Evolutionary conservation across 30 jellyfish, hydroid and myxozoan genomes (phyloP).

Genomic region (Rhopilema esculentum): DNA sequence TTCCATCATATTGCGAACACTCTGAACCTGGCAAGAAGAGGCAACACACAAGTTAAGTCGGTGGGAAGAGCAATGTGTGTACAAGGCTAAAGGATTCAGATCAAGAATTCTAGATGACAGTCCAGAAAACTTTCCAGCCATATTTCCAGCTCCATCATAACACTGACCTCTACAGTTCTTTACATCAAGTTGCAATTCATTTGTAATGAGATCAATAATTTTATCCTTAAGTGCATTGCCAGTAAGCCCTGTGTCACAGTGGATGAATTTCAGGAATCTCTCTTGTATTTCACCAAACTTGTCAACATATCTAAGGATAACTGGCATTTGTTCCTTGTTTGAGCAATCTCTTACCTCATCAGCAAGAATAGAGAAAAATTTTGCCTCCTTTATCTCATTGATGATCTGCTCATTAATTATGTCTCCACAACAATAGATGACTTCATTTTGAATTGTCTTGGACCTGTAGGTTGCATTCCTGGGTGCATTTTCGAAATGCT

Average conservation of each 20-base stretch:
- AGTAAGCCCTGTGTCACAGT: conserved; percentile 6
- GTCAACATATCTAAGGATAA: conserved; percentile 7
- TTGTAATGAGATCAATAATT: not conserved
- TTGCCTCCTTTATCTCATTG: not conserved
- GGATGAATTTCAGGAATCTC: conserved; percentile 8
- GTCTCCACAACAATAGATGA: conserved; percentile 31
- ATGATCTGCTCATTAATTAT: not conserved
- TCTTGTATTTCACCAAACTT: conserved; percentile 28
- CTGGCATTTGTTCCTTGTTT: conserved; percentile 47
- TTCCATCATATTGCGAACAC: not conserved
- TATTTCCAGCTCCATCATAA: too few relatives aligned
- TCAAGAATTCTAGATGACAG: too few relatives aligned
- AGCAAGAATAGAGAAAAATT: conserved; percentile 31
- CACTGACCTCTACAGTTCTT: conserved; percentile 12
- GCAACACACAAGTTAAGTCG: conserved; percentile 11
- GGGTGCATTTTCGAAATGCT: too few relatives aligned
- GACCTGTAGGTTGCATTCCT: too few relatives aligned
- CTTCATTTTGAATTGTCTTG: conserved; percentile 21
- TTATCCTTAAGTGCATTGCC: conserved; percentile 16
- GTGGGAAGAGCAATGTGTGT: too few relatives aligned
- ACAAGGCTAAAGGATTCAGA: too few relatives aligned
- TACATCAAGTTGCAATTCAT: not conserved
- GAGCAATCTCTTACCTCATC: conserved; percentile 52
- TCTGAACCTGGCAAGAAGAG: not conserved
- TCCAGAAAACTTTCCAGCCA: too few relatives aligned